Evolutionary conservation across 1,140 invertebrate genomes (phyloP), one percentile per base, ranked within the genome.

Genomic region (Conopomorpha cramerella): DNA sequence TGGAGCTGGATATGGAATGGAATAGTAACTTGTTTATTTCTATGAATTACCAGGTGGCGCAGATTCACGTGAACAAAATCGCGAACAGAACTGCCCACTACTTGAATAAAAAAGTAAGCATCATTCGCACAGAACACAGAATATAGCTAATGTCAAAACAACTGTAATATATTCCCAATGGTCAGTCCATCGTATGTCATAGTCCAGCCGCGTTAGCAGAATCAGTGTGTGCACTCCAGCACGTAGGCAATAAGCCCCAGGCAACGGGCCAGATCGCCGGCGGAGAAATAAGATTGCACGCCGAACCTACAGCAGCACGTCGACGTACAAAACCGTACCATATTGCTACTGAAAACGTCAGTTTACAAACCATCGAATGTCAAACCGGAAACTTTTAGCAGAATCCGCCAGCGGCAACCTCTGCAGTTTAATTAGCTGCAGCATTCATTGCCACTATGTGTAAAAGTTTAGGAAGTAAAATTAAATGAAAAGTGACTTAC

Each of bases 241-340:
- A 73, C 68, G 68, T 73, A 71, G 60, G 66, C 68, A 73, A 73
- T 73, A 73, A 73, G 68, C 65, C 49, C 44, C 55, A 48, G 61
- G 59, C 60, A 59, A 39, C 38, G 49, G 39, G 58, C 64, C 63
- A 58, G 46, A 43, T 47, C 49, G 47, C 55, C 51, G 55, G 43
- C 56, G 53, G 59, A 58, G 62, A 66, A 73, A 72, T 72, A 66
- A 68, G 64, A 68, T 66, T 64, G 61, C 57, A 52, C 46, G 46
- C 46, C 51, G 46, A 10, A 23, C 19, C 19, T 23, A 23, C 19
- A 23, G 19, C 10, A 23, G 19, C 4, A 6, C 19, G 4, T 23
- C 19, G 19, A 10, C 4, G 10, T 23, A 23, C 19, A 6, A 6
- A 23, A 4, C 10, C 19, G 10, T 10, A 6, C 10, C 10, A 23